phyloP scores from a whole-genome alignment of 2,113 vertebrate species.

The Gallinago media region DNA sequence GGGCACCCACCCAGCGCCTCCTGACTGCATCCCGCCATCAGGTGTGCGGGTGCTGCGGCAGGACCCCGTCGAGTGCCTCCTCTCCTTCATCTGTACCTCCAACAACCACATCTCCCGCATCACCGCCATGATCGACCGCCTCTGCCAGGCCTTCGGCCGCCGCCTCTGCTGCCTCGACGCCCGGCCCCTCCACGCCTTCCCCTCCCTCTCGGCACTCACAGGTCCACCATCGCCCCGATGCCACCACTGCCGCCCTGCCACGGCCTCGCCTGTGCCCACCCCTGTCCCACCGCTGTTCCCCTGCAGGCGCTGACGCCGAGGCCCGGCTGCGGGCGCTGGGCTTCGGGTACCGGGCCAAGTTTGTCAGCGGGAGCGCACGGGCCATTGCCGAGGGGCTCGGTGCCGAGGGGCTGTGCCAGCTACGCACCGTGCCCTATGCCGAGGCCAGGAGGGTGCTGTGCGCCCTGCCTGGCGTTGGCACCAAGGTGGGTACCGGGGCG shows the following conservation, averaged over 20 bases:
- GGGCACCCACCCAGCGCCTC: rapidly evolving
- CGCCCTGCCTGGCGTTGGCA: conserved; percentile 89
- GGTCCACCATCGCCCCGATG: conserved; percentile 52
- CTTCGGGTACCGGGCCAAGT: conserved; percentile 93
- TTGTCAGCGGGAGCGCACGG: conserved; percentile 84
- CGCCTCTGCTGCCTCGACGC: conserved; percentile 82
- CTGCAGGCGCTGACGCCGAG: conserved; percentile 81
- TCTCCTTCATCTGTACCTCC: conserved; percentile 96
- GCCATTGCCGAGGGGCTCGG: conserved; percentile 79
- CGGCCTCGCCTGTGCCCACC: rapidly evolving
- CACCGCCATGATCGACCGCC: conserved; percentile 90
- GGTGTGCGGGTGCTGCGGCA: conserved; percentile 91
- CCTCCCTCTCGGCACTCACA: conserved; percentile 82
- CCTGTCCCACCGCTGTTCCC: rapidly evolving
- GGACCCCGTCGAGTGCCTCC: conserved; percentile 92
- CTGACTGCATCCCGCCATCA: conserved; percentile 3
- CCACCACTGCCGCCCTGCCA: rapidly evolving
- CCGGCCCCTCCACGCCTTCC: conserved; percentile 85
- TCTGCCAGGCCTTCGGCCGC: conserved; percentile 85
- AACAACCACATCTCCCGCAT: conserved; percentile 96
- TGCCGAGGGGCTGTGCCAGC: conserved; percentile 79
- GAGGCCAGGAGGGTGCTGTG: conserved; percentile 85
- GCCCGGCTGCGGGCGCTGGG: conserved; percentile 84
- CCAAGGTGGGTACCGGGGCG: conserved; percentile 80
- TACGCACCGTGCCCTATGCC: conserved; percentile 79